phyloP scores from a whole-genome alignment of 2,113 vertebrate genomes.

The Nothocercus nigrocapillus region DNA sequence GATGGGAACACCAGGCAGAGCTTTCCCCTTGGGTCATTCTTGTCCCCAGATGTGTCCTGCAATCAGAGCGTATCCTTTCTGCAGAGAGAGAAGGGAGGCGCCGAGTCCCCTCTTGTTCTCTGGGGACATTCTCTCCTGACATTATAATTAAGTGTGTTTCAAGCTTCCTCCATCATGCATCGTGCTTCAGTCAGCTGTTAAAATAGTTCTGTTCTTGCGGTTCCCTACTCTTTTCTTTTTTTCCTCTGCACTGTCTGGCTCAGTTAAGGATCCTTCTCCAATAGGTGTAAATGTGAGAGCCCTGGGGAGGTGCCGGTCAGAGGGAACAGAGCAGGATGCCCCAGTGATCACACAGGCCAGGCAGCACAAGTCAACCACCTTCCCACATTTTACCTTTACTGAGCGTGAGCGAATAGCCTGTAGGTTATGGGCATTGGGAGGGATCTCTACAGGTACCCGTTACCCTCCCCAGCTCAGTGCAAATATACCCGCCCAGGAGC shows the following conservation, averaged over 20 bases:
- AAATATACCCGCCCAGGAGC: background rate
- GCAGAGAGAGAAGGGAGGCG: background rate
- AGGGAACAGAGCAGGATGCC: background rate
- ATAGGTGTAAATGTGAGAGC: fast-evolving
- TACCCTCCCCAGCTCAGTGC: background rate
- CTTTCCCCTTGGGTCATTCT: background rate
- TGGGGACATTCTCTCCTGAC: background rate
- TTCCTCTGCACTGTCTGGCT: background rate
- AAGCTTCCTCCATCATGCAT: background rate
- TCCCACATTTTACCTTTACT: background rate
- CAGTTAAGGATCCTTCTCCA: background rate
- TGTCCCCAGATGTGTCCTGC: background rate
- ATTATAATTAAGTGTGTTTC: background rate
- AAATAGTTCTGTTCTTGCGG: background rate
- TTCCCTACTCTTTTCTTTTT: background rate
- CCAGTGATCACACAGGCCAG: background rate
- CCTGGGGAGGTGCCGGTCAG: background rate
- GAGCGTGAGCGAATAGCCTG: background rate
- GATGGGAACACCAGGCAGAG: background rate
- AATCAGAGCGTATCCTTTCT: background rate
- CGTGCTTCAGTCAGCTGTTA: background rate
- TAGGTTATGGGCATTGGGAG: background rate
- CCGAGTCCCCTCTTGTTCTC: background rate
- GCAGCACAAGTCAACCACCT: background rate
- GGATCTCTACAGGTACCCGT: background rate